Evolutionary conservation across 2,888 invertebrate genomes (phyloP), one percentile per base, ranked within the genome.

Genomic region (Pocota personata): DNA sequence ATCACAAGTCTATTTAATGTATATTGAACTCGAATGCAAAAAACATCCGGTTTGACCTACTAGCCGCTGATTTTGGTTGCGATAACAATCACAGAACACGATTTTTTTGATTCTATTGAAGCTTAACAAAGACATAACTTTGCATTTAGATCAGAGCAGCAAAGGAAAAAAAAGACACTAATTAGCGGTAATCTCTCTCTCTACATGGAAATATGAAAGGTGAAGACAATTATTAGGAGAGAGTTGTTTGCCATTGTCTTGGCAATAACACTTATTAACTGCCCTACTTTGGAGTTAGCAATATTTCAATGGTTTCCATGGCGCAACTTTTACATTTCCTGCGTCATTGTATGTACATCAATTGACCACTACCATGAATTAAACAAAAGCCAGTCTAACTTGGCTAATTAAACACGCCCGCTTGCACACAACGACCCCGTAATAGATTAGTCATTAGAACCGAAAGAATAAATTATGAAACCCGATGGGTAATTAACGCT

Each of bases 161-260:
- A n/a, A 1, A 6, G 3, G 8, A 14, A 3, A 32, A 14, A 40
- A 6, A 32, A 32, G 6, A 14, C 37, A 2, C 4, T 40, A 40
- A 48, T 48, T 21, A 30, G 30, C 14, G 14, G 24, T 30, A 30
- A 30, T 14, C 2, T 55, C 30, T 8, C 12, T 52, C 30, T 55
- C 10, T 4, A 5, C 50, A 14, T 30, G 14, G 8, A 14, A 55
- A 55, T 55, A 55, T 55, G 55, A 55, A 55, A 55, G 55, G 14
- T 10, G 30, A 37, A 58, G 50, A 3, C 19, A 37, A 60, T 40
- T 10, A 60, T 27, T n/a, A n/a, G n/a, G 37, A 67, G 52, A 52
- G 52, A 50, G 66, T 37, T 67, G 58, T 16, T 16, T 60, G 43
- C 16, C 43, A 46, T 62, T 69, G 19, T 40, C 55, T 55, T 55